Percentiles rank a stretch among this genome's conserved stretches.
These are phyloP conservation scores for Charina bottae DNA, from an alignment of 2,113 vertebrate species.

Conservation along the genomic window DNA sequence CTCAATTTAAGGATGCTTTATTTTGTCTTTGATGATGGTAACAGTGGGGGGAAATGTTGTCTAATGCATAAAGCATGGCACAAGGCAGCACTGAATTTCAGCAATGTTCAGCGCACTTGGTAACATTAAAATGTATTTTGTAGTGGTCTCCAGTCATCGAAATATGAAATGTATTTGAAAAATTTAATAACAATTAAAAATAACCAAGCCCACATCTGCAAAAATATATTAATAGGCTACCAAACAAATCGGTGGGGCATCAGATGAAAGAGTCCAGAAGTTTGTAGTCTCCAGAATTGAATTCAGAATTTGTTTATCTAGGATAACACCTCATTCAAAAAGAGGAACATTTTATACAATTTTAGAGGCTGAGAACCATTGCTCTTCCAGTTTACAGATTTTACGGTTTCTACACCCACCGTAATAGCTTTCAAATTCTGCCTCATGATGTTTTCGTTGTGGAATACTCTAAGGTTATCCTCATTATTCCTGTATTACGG, in stretches of 20 bases:
- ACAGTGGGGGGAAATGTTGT: constrained; percentile 26
- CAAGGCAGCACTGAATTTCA: not conserved
- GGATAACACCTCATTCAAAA: not conserved
- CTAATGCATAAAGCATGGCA: not conserved
- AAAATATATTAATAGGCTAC: not conserved
- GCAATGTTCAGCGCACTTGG: not conserved
- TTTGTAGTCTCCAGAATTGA: not conserved
- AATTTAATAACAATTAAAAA: not conserved
- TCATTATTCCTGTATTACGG: not conserved
- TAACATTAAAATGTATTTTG: not conserved
- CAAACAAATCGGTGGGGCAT: too few relatives aligned
- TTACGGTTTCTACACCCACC: constrained; percentile 29
- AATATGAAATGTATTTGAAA: not conserved
- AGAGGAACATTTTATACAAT: not conserved
- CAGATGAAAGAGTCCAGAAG: not conserved
- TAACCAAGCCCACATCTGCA: not conserved
- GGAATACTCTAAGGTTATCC: constrained; percentile 34
- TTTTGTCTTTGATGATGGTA: constrained; percentile 38
- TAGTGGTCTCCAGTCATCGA: not conserved
- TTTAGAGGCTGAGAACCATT: not conserved
- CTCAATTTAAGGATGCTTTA: constrained; percentile 44
- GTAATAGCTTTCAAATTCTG: constrained; percentile 29
- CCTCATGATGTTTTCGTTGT: constrained; percentile 39
- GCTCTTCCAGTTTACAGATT: not conserved
- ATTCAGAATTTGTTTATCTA: not conserved